These are phyloP conservation scores for Stramonita haemastoma DNA, from an alignment of 2,888 invertebrate species.

Conservation along the genomic window DNA sequence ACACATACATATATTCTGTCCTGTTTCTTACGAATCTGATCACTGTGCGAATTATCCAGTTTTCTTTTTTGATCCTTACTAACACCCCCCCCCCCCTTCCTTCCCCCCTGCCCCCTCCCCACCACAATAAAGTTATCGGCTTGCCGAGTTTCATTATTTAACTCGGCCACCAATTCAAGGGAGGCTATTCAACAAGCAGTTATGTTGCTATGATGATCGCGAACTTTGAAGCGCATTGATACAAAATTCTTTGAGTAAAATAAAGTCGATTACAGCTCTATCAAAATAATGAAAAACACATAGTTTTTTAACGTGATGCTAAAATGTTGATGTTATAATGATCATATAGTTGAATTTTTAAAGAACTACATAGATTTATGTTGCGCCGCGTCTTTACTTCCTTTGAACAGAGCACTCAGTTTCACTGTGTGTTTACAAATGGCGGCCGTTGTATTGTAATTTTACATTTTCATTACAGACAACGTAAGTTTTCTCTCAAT, in stretches of 20 bases:
- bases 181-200: background rate
- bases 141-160: no score
- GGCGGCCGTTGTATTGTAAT: background rate
- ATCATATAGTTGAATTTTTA: background rate
- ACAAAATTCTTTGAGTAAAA: no score
- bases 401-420: background rate
- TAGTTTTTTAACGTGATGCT: background rate
- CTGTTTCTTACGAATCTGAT: no score
- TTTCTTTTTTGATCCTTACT: no score
- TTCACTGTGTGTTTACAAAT: slow-evolving; percentile 30
- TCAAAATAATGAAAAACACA: no score
- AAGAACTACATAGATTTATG: background rate
- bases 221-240: background rate
- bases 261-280: no score
- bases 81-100: no score
- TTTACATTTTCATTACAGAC: background rate
- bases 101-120: no score
- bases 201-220: slow-evolving; percentile 1
- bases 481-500: background rate
- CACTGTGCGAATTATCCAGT: no score
- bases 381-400: background rate
- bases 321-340: background rate
- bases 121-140: no score
- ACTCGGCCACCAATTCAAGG: background rate
- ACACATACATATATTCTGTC: no score